These are phyloP conservation scores for Cuculus canorus DNA, from an alignment of 2,797 vertebrate species.

Conservation along the genomic window DNA sequence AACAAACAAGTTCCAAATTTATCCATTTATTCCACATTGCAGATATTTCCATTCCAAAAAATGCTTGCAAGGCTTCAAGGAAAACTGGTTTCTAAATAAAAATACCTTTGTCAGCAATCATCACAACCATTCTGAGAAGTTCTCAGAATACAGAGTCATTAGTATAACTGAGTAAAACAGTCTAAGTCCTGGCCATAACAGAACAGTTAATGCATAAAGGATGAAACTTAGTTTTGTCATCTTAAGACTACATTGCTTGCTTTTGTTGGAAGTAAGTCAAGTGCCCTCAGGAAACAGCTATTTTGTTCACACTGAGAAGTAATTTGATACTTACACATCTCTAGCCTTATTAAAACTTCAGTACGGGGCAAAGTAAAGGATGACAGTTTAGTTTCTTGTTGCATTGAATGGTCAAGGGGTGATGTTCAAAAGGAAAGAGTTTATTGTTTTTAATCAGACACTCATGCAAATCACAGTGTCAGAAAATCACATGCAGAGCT, in stretches of 20 bases:
- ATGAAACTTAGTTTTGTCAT: constrained; percentile 18
- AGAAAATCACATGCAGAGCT: neutral
- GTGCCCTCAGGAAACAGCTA: constrained; percentile 40
- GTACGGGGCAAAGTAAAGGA: constrained; percentile 17
- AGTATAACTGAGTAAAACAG: neutral
- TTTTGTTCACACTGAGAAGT: constrained; percentile 13
- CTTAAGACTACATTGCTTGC: constrained; percentile 27
- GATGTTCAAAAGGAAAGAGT: constrained; percentile 11
- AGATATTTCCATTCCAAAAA: neutral
- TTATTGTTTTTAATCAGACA: constrained; percentile 8
- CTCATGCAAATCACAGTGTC: neutral
- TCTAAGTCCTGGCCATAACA: neutral
- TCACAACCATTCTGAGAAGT: neutral
- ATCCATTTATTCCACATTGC: neutral
- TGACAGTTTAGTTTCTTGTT: constrained; percentile 10
- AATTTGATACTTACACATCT: constrained; percentile 38
- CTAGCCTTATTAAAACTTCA: constrained; percentile 45
- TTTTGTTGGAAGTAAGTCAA: constrained; percentile 48
- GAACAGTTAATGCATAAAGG: neutral
- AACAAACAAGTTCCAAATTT: neutral
- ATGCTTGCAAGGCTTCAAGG: neutral
- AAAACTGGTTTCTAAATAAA: neutral
- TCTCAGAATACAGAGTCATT: neutral
- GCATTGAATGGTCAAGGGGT: neutral
- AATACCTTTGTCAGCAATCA: neutral